Conservation (phyloP, 2,888 invertebrate genomes). For the Dichetophora obliterata region DNA sequence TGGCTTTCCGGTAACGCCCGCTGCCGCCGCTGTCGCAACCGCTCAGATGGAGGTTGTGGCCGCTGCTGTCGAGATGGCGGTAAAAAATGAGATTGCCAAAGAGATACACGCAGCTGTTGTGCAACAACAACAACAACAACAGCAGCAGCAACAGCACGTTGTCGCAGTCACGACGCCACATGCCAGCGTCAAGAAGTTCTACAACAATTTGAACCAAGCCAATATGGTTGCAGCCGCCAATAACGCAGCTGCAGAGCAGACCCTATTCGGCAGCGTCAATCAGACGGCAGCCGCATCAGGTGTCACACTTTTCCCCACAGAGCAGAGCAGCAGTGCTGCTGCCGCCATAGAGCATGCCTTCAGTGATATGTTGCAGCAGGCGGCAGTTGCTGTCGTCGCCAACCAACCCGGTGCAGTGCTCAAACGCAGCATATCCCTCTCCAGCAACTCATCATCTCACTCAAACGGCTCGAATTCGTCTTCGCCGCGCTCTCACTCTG, state of each 20-base stretch:
- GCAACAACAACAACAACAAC: conserved; percentile 72
- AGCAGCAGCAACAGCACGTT: conserved; percentile 71
- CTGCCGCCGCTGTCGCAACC: conserved; percentile 57
- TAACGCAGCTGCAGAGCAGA: conserved; percentile 52
- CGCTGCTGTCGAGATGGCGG: conserved; percentile 64
- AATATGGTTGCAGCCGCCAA: conserved; percentile 55
- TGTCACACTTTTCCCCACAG: conserved; percentile 46
- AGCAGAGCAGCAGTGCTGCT: conserved; percentile 48
- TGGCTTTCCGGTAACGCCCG: conserved; percentile 56
- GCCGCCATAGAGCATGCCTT: conserved; percentile 64
- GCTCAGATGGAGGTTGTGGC: conserved; percentile 61
- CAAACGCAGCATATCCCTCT: conserved; percentile 69
- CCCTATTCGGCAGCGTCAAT: conserved; percentile 48
- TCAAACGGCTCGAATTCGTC: conserved; percentile 49
- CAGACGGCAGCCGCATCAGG: conserved; percentile 42
- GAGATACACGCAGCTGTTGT: conserved; percentile 68
- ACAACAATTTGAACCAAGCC: conserved; percentile 61
- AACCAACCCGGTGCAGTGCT: conserved; percentile 54
- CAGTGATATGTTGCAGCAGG: conserved; percentile 61
- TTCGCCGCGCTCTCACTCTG: conserved; percentile 44
- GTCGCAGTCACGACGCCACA: conserved; percentile 62
- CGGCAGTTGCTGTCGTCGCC: conserved; percentile 47
- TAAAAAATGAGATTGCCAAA: conserved; percentile 74
- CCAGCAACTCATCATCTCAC: conserved; percentile 65
- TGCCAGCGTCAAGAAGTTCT: conserved; percentile 69